Evolutionary conservation across 1,140 invertebrate genomes (phyloP), one percentile per base, ranked within the genome.

Genomic region (Trichonephila clavipes): DNA sequence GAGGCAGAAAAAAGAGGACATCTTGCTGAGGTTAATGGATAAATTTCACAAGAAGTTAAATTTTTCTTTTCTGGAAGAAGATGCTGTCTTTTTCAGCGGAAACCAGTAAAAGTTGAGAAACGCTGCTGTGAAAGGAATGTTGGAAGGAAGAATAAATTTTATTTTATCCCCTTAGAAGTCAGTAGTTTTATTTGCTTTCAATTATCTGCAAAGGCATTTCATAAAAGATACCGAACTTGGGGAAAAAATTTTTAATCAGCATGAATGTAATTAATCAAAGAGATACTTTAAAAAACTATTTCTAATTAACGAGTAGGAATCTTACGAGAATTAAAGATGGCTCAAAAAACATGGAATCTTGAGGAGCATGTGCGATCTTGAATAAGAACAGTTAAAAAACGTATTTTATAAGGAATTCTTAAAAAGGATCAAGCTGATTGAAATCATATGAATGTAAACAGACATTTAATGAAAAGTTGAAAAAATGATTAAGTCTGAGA

Each of bases 21-120:
- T 72, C 44, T 69, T 88, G 59, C 44, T 59, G 62, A 58, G 88
- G 88, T 72, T 72, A 89, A 89, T 89, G 88, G 88, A 89, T 58
- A 89, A 89, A 72, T 51, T 72, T 89, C 66, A 51, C 86, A 40
- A 62, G 61, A 34, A 62, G 85, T 34, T 28, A 87, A 34, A 66
- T 40, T 59, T 21, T 66, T 85, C 18, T n/a, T 85, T 85, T n/a
- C 82, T 28, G 0, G 28, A 24, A 85, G 51, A 85, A 59, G 58
- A 85, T 85, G 18, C 14, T 58, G 58, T 59, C 82, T 85, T 85
- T 59, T 58, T 85, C 19, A 59, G n/a, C 21, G 28, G 6, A 58
- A 83, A 69, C n/a, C n/a, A 34, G 69, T 28, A 40, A 18, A 77
- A 40, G 69, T 77, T 77, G 28, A 24, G 69, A 34, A 77, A 34